phyloP scores from a whole-genome alignment of 2,888 invertebrate species.

The Anthrax anthrax region DNA sequence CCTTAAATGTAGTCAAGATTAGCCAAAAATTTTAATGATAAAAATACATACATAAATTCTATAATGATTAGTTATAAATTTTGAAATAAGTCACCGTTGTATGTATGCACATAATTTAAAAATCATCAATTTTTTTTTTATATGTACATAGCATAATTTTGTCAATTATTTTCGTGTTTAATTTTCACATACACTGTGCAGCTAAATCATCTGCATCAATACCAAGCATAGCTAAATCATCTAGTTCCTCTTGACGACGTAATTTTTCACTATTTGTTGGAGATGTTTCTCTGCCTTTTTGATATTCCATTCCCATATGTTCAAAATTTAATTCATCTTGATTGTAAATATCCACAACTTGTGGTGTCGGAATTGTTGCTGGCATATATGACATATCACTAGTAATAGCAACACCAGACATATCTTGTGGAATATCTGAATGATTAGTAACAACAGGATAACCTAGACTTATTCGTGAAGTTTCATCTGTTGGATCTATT shows the following conservation, averaged over 20 bases:
- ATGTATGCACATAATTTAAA: too few species aligned
- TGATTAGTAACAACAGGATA: neutral
- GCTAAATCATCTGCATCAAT: constrained; percentile 64
- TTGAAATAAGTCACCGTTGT: too few species aligned
- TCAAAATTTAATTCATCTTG: constrained; percentile 19
- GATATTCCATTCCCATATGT: neutral
- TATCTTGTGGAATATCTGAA: neutral
- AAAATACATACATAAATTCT: too few species aligned
- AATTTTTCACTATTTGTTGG: constrained; percentile 34
- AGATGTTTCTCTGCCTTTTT: constrained; percentile 15
- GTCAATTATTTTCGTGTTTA: too few species aligned
- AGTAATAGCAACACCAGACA: neutral
- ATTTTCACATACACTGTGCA: constrained; percentile 30
- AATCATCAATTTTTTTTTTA: too few species aligned
- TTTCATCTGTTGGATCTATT: constrained; percentile 14
- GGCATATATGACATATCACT: neutral
- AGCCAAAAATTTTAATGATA: too few species aligned
- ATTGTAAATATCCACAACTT: constrained; percentile 1
- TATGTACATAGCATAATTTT: too few species aligned
- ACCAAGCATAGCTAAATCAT: constrained; percentile 71
- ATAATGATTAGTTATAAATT: too few species aligned
- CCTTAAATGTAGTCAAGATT: too few species aligned
- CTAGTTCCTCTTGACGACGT: constrained; percentile 39
- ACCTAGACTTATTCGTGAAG: constrained; percentile 20
- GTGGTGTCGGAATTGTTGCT: constrained; percentile 21